Conservation (phyloP, 2,888 invertebrate species). For the Patella depressa region DNA sequence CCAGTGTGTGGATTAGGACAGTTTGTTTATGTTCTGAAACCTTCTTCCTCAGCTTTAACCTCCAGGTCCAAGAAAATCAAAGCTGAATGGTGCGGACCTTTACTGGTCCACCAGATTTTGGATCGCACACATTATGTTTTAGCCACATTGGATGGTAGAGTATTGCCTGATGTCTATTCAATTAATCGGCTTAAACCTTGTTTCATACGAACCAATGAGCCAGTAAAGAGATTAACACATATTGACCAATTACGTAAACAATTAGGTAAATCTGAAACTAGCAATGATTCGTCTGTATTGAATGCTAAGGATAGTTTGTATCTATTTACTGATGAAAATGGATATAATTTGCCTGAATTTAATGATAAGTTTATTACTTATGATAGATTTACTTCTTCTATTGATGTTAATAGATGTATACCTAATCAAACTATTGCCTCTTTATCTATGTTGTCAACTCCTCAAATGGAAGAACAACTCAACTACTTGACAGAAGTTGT, state of each 20-base stretch:
- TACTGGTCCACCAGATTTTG: not conserved
- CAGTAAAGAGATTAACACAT: not conserved
- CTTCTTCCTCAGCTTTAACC: not conserved
- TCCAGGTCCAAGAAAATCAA: slow-evolving; percentile 1
- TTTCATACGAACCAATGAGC: not conserved
- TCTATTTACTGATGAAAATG: slow-evolving; percentile 3
- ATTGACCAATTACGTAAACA: not conserved
- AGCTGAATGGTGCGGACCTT: not conserved
- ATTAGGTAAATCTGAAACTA: not conserved
- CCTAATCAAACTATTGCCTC: no score
- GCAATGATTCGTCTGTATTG: not conserved
- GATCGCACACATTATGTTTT: slow-evolving; percentile 3
- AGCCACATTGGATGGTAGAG: not conserved
- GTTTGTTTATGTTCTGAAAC: not conserved
- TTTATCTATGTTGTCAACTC: no score
- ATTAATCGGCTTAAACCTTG: not conserved
- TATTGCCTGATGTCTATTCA: not conserved
- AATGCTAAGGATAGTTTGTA: not conserved
- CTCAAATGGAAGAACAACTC: no score
- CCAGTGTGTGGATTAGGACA: not conserved
- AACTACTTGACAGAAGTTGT: no score
- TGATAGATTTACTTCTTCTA: not conserved
- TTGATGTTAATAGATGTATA: no score
- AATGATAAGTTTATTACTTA: no score
- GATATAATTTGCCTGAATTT: not conserved